Base-by-base conservation (phyloP, 2,113 vertebrate genomes). In the Psilopsiagon aymara region DNA sequence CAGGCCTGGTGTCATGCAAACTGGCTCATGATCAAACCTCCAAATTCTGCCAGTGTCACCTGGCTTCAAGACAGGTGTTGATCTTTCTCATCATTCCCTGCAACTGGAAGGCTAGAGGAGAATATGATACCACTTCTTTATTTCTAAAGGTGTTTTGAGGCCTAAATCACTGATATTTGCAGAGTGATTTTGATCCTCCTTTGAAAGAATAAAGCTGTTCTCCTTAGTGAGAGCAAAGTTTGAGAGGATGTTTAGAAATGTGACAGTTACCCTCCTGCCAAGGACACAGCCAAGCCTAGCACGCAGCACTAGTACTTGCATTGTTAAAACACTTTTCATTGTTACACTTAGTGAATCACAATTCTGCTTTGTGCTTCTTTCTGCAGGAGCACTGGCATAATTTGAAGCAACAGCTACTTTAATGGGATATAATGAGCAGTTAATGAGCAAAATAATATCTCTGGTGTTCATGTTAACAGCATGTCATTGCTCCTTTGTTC, bases 371-470 rank as follows among this genome's bases (percentile, higher is more conserved):
- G 67, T 88, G 69, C 84, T 86, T 46, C 43, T 77, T 97, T 94
- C 62, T 95, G 47, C 55, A 81, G 79, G n/a, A 92, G 66, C 20
- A 41, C 39, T 78, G 82, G 79, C 55, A 82, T 86, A 92, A 92
- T 95, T 87, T 80, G 64, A 92, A 89, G 90, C 68, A 95, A 57
- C 74, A 94, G 74, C 49, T 75, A 52, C 68, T 95, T 88, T 93
- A 96, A 81, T 94, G 82, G 85, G 59, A 63, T 91, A 46, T 89
- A 95, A 95, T 93, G 93, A 96, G 66, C 80, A 94, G 94, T 94
- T 96, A 96, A 97, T 96, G 93, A 94, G 64, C 82, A 92, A 97
- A 96, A 96, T 97, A 96, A 39, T 95, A 95, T 96, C 92, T 93
- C 62, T 92, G 85, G 91, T 92, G n/a, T 66, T 92, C 91, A 78